Evolutionary conservation across 2,888 invertebrate species (phyloP).

Genomic region (Fragum fragum): DNA sequence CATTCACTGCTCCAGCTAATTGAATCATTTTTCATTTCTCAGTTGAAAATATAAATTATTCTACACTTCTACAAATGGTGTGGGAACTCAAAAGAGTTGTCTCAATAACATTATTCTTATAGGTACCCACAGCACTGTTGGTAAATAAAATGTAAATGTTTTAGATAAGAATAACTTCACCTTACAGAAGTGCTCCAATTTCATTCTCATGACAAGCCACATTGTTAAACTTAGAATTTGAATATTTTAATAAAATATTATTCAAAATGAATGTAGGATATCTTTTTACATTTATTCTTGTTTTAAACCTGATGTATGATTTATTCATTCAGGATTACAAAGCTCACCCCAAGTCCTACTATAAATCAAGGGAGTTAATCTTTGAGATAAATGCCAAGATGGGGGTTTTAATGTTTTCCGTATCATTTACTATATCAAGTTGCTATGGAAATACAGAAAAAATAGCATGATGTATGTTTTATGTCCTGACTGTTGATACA

Average conservation of each 20-base stretch:
- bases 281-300: background rate
- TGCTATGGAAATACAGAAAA: conserved; percentile 4
- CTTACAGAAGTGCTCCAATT: no score
- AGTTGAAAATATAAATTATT: no score
- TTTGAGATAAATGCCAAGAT: conserved; percentile 6
- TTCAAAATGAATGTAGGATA: background rate
- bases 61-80: no score
- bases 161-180: no score
- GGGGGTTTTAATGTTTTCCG: conserved; percentile 15
- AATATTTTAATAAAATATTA: conserved; percentile 1
- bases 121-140: no score
- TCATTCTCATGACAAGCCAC: background rate
- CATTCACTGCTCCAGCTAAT: no score
- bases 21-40: no score
- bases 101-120: no score
- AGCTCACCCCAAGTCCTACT: background rate
- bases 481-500: conserved; percentile 16
- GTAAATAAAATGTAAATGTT: no score
- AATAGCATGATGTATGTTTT: conserved; percentile 27
- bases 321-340: conserved; percentile 11
- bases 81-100: no score
- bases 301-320: conserved; percentile 13
- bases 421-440: conserved; percentile 21
- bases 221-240: background rate
- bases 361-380: conserved; percentile 27